Base-by-base conservation (phyloP, 1,140 invertebrate genomes). In the Asobara japonica region DNA sequence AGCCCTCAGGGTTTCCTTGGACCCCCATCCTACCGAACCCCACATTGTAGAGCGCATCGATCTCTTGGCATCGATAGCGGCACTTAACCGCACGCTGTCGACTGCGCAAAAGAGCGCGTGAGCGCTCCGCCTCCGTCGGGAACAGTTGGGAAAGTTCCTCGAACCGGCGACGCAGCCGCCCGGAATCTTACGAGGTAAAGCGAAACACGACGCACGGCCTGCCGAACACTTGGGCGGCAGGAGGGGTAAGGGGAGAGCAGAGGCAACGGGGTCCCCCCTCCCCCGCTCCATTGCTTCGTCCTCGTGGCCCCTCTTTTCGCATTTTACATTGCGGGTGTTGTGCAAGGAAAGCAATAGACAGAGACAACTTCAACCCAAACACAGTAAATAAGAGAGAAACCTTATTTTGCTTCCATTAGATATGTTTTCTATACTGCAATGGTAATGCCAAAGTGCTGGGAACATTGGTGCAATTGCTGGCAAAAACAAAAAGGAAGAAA, bases 101-200 rank as follows among this genome's bases (percentile, higher is more conserved):
- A 56, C 51, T 56, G 20, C 51, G 22, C 51, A 56, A 56, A 25
- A 56, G 51, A 56, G 51, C 51, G 51, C 51, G 51, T 56, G 51
- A 56, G 51, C n/a, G 41, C 51, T 56, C 22, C 51, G 22, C 51
- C 51, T 56, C 51, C 45, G 22, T 25, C 51, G 22, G 51, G 51
- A 56, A 56, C 51, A 56, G 51, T 56, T 56, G 51, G 51, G 51
- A 56, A 56, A 56, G 51, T 56, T 56, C 51, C 51, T 56, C 51
- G 51, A 56, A 56, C 51, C 51, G 51, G 22, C 51, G 51, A 56
- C 51, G 51, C 51, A 56, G 51, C 51, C 51, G 51, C 22, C 51
- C 51, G 51, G 51, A 56, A 56, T 56, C 22, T 27, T 56, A 56
- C 51, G 51, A 56, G 51, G 51, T 56, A 56, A 56, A 56, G 22